Evolutionary conservation across 2,888 invertebrate species (phyloP).

Genomic region (Phortica okadai): DNA sequence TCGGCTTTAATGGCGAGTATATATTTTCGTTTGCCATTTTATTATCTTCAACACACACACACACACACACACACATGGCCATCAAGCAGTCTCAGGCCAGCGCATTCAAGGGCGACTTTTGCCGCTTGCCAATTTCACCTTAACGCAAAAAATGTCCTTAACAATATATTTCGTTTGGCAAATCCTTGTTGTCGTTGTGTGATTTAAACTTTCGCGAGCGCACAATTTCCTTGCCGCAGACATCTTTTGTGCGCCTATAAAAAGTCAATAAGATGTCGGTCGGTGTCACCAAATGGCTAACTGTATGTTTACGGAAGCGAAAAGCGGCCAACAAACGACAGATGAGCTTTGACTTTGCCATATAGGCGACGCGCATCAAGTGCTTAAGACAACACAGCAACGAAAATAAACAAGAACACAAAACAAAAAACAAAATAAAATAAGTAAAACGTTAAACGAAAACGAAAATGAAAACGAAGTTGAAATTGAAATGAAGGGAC

Average conservation of each 20-base stretch:
- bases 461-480: conserved; percentile 20
- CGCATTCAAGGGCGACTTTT: not conserved
- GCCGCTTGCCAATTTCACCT: conserved; percentile 41
- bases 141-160: conserved; percentile 55
- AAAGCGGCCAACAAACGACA: too few species aligned
- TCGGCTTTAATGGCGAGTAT: conserved; percentile 25
- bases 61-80: not conserved
- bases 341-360: too few species aligned
- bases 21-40: conserved; percentile 26
- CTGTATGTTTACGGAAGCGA: not conserved
- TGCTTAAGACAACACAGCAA: too few species aligned
- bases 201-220: conserved; percentile 72
- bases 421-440: not conserved
- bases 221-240: too few species aligned
- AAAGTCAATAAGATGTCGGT: not conserved
- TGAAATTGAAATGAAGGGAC: conserved; percentile 1
- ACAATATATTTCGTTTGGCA: conserved; percentile 72
- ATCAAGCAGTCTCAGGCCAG: not conserved
- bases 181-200: conserved; percentile 74
- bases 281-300: not conserved
- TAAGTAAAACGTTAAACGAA: conserved; percentile 46
- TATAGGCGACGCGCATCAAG: too few species aligned
- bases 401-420: too few species aligned
- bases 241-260: conserved; percentile 29
- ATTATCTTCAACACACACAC: conserved; percentile 16